A percentile compares a stretch with the other conserved stretches of the same genome.
Conservation (phyloP, 2,797 vertebrate genomes). For the Chiroxiphia lanceolata region DNA sequence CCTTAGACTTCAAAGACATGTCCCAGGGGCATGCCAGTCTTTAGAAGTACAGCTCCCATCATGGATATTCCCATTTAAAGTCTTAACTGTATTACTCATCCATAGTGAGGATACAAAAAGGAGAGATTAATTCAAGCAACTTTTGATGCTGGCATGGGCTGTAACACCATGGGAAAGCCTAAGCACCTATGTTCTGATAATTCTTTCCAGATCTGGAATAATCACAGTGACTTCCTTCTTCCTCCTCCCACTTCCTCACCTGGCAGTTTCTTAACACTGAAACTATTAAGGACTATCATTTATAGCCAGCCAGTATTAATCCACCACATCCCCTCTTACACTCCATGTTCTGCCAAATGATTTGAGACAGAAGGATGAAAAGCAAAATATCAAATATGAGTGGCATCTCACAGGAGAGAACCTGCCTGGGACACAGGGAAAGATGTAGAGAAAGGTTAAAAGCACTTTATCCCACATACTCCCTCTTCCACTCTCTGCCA, state of each 20-base stretch:
- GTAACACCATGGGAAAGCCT: background rate
- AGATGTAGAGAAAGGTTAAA: background rate
- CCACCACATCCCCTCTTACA: background rate
- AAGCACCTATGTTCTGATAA: background rate
- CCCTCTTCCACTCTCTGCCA: background rate
- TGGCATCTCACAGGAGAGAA: background rate
- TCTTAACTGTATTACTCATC: background rate
- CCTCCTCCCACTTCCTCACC: background rate
- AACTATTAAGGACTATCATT: background rate
- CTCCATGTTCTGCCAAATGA: background rate
- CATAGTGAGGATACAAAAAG: background rate
- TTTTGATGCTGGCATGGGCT: background rate
- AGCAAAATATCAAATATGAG: background rate
- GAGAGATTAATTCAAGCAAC: background rate
- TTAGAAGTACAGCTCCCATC: background rate
- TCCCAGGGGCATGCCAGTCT: background rate
- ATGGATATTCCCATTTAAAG: background rate
- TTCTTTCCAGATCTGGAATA: background rate
- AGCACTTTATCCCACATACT: background rate
- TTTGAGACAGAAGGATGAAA: background rate
- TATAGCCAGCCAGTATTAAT: background rate
- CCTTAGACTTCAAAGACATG: background rate
- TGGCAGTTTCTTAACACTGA: background rate
- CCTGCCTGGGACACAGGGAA: background rate
- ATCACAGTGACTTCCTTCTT: background rate